Evolutionary conservation across 92 coral and sea anemone genomes (phyloP), one percentile per base, ranked within the genome.

Genomic region (Palythoa heliodiscus): DNA sequence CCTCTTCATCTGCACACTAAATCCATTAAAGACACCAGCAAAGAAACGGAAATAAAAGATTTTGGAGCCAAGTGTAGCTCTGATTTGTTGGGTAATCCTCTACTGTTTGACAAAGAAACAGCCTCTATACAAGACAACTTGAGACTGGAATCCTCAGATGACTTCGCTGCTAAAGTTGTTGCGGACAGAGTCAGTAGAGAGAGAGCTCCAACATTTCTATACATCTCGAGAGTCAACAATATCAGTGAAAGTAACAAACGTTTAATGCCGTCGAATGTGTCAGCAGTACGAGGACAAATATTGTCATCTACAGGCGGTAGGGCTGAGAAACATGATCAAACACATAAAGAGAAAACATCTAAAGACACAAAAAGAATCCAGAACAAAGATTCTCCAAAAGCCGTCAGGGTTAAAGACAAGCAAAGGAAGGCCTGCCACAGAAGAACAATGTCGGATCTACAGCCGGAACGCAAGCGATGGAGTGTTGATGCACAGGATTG

Each of bases 401-500:
- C 72, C 40, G 57, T 15, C 2, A 17, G 19, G 29, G 3, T 15
- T 35, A 80, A 11, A 80, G 37, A 64, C 13, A 80, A 80, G 15
- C 14, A 23, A 7, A 64, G n/a, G 73, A 80, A 40, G 9, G 38
- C 29, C 50, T 22, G 2, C 15, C 84, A 80, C 74, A 80, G 84
- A 80, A 66, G 84, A 64, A 80, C 84, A 80, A 66, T 80, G 58
- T 80, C 84, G 2, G 84, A 80, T 64, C 29, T 80, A 22, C 73
- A 5, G 9, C 50, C 84, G 19, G 84, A 80, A 80, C 73, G 84
- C 58, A 80, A 64, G 47, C 43, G 54, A 63, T 80, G 84, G 74
- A 66, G 35, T 7, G 84, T 16, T n/a, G 84, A 64, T 47, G 54
- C 29, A 12, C 55, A 5, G 3, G 14, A 11, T 16, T 23, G 66